Percentiles rank a stretch among this genome's conserved stretches.
These are phyloP conservation scores for Coregonus ussuriensis DNA, from an alignment of 2,797 vertebrate species.

Conservation along the genomic window DNA sequence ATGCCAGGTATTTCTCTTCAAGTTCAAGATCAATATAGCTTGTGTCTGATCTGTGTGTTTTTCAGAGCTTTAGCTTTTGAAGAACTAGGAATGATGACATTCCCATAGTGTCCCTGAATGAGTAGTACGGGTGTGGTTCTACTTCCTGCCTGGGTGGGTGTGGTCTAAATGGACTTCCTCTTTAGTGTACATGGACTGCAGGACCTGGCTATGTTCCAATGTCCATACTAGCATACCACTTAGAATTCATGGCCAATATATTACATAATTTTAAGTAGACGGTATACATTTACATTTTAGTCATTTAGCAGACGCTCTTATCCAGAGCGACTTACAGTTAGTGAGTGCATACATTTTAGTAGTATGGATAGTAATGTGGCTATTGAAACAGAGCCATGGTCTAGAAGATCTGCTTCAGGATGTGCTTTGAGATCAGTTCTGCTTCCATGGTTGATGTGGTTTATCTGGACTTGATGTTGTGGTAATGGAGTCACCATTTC, in stretches of 20 bases:
- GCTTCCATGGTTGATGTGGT: background rate
- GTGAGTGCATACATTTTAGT: too few relatives aligned
- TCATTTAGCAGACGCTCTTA: too few relatives aligned
- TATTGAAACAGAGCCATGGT: background rate
- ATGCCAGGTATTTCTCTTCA: background rate
- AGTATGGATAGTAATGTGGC: background rate
- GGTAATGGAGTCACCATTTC: background rate
- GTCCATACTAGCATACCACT: too few relatives aligned
- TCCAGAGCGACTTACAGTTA: too few relatives aligned
- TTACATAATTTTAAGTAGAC: too few relatives aligned
- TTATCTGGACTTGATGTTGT: background rate
- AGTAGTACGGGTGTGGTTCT: background rate
- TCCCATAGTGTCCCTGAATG: background rate
- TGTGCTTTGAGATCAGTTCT: background rate
- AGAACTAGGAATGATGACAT: constrained; percentile 18
- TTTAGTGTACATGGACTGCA: background rate
- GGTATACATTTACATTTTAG: too few relatives aligned
- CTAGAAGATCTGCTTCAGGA: background rate
- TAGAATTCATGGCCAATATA: background rate
- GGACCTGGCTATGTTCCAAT: too few relatives aligned
- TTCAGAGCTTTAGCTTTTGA: constrained; percentile 25
- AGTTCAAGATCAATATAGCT: constrained; percentile 22
- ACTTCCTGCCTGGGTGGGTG: background rate
- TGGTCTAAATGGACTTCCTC: background rate
- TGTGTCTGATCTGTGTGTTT: constrained; percentile 16